Base-by-base conservation (phyloP, 2,888 invertebrate genomes). In the Liodrosophila aerea region DNA sequence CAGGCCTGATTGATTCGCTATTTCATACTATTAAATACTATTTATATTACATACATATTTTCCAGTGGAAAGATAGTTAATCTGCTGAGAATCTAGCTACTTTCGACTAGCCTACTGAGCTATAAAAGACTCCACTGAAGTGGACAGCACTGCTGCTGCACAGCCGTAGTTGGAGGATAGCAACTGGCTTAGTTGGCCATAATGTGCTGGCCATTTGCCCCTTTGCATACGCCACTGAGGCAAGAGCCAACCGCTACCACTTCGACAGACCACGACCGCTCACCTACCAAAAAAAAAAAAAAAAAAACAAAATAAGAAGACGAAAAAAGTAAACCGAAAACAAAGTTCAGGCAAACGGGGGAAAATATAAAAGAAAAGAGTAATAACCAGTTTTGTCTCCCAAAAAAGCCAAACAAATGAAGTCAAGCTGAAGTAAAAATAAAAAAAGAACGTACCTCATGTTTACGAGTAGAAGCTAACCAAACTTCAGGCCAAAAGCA, bases 361-460 rank as follows among this genome's bases (percentile, higher is more conserved):
- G 44, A 67, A 66, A 65, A 73, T 57, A 62, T 56, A 50, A 62
- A 77, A 72, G 64, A 70, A 80, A 73, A 82, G 87, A 85, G 82
- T 74, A 81, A 87, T 83, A 88, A 88, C 88, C 87, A 85, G 88
- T 88, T 88, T 82, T 83, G 82, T 87, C 82, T 75, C 84, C 83
- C 78, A 76, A 85, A 87, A 87, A 88, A 83, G 85, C 85, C 83
- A 83, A 85, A 82, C 85, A 86, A 87, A 85, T 77, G 83, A 74
- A 83, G 71, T 75, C 71, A 73, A 74, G 77, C 64, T 58, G 58
- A 67, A 65, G 64, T 39, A 60, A 64, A 49, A 63, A 66, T 64
- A 58, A 66, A 49, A 58, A 63, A 83, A 81, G 84, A 81, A 81
- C 77, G 82, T 76, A 71, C 60, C 73, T 76, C 78, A 78, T 84